Evolutionary conservation across 2,888 invertebrate genomes (phyloP).

Genomic region (Tryphoninae sp.): DNA sequence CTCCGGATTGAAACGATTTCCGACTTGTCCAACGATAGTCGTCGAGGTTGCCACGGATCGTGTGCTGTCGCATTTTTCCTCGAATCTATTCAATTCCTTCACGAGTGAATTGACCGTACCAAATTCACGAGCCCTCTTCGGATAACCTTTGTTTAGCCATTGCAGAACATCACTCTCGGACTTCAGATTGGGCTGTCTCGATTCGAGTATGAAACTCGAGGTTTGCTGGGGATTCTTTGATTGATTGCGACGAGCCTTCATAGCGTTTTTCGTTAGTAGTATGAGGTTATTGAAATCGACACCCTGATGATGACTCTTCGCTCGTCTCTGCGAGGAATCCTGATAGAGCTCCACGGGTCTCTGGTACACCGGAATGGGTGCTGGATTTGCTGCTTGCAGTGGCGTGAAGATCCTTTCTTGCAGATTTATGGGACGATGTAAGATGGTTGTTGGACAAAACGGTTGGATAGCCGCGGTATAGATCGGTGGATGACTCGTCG

Average conservation of each 20-base stretch:
- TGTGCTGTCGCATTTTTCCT: conserved; percentile 61
- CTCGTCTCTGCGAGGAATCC: conserved; percentile 70
- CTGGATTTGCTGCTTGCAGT: conserved; percentile 55
- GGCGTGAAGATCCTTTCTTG: conserved; percentile 65
- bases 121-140: conserved; percentile 68
- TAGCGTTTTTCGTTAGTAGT: conserved; percentile 76
- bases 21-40: conserved; percentile 27
- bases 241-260: conserved; percentile 73
- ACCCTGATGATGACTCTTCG: conserved; percentile 71
- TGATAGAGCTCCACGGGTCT: conserved; percentile 74
- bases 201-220: conserved; percentile 68
- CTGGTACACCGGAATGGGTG: conserved; percentile 77
- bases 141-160: conserved; percentile 71
- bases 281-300: conserved; percentile 79
- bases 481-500: conserved; percentile 66
- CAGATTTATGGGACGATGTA: conserved; percentile 71
- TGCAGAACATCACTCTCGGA: conserved; percentile 67
- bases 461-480: conserved; percentile 71
- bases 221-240: conserved; percentile 68
- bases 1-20: background rate
- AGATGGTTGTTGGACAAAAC: conserved; percentile 70
- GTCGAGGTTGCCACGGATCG: conserved; percentile 8
- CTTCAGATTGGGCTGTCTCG: conserved; percentile 69
- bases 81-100: conserved; percentile 66
- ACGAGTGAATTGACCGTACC: conserved; percentile 66